Evolutionary conservation across 2,113 vertebrate genomes (phyloP).

Genomic region (Spizaetus ornatus): DNA sequence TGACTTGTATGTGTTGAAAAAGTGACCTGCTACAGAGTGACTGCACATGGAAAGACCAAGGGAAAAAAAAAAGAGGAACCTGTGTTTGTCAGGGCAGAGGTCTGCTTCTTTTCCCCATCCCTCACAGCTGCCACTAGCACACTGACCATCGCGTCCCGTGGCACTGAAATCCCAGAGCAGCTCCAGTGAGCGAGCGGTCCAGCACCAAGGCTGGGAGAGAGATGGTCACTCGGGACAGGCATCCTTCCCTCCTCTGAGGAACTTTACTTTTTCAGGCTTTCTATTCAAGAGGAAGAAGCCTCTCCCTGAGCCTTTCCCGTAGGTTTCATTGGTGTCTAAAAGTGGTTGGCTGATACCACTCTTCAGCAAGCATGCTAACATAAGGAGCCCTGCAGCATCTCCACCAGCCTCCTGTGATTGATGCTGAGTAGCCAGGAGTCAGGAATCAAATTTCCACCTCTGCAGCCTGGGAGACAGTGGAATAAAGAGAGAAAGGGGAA

Average conservation of each 20-base stretch:
- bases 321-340: not conserved
- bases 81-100: not conserved
- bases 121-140: not conserved
- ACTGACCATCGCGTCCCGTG: accelerated
- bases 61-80: not conserved
- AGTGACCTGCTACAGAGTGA: not conserved
- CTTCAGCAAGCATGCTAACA: no score
- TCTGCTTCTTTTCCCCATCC: not conserved
- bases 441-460: not conserved
- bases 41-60: not conserved
- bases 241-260: not conserved
- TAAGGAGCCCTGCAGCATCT: not conserved
- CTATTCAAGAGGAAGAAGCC: not conserved
- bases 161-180: accelerated
- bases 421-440: not conserved
- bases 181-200: accelerated
- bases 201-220: accelerated
- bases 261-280: not conserved
- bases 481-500: not conserved
- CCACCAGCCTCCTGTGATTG: not conserved
- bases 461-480: not conserved
- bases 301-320: not conserved
- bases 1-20: not conserved
- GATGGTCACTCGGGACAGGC: accelerated
- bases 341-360: not conserved